Conservation (phyloP, 2,113 vertebrate genomes). For the Stegastes partitus region DNA sequence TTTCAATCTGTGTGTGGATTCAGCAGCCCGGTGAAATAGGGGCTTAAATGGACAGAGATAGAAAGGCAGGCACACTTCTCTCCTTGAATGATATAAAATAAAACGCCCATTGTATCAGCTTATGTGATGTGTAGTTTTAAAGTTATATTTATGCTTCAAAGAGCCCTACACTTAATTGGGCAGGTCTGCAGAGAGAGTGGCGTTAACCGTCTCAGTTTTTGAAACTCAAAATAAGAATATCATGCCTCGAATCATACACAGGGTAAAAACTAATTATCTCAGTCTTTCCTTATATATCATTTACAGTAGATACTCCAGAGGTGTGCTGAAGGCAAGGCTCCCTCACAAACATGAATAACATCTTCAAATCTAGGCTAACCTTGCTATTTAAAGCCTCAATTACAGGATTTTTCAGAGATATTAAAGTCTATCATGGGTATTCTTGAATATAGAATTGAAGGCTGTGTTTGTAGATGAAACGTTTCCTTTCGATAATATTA, state of each 20-base stretch:
- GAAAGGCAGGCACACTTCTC: constrained; percentile 45
- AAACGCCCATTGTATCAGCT: constrained; percentile 48
- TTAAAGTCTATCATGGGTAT: constrained; percentile 15
- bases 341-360: constrained; percentile 48
- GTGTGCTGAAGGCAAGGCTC: constrained; percentile 28
- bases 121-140: constrained; percentile 51
- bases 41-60: constrained; percentile 64
- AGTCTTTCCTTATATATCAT: constrained; percentile 33
- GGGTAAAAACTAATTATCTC: constrained; percentile 59
- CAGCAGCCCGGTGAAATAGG: constrained; percentile 56
- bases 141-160: constrained; percentile 60
- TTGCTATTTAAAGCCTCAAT: constrained; percentile 56
- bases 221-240: constrained; percentile 33
- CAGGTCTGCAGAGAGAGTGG: constrained; percentile 26
- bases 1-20: constrained; percentile 69
- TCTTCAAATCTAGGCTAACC: constrained; percentile 47
- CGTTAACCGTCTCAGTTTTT: constrained; percentile 45
- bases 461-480: constrained; percentile 10
- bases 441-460: constrained; percentile 41
- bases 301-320: constrained; percentile 39
- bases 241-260: constrained; percentile 6
- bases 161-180: constrained; percentile 61
- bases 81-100: constrained; percentile 34
- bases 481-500: constrained; percentile 25
- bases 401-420: constrained; percentile 17